These are phyloP conservation scores for Palloptera scutellata DNA, from an alignment of 2,888 invertebrate species.

Conservation along the genomic window DNA sequence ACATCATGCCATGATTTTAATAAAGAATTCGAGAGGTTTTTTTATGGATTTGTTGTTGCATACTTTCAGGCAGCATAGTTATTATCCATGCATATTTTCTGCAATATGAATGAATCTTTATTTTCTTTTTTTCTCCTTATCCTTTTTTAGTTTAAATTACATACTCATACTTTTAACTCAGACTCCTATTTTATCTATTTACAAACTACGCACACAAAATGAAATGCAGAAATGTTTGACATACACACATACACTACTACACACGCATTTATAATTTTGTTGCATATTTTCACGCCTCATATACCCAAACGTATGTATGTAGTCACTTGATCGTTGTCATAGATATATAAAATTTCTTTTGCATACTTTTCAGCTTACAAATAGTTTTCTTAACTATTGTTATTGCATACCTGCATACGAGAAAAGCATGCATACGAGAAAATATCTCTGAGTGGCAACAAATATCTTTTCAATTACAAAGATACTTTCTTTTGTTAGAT, in stretches of 20 bases:
- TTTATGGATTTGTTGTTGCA: background rate
- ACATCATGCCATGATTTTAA: no score
- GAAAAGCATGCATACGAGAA: no score
- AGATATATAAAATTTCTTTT: background rate
- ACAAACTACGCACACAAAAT: background rate
- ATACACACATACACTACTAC: slow-evolving; percentile 16
- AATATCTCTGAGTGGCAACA: no score
- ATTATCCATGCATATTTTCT: background rate
- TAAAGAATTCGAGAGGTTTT: background rate
- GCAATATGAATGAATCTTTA: background rate
- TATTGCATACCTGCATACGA: background rate
- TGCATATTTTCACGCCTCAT: background rate
- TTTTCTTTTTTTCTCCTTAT: no score
- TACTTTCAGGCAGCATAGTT: background rate
- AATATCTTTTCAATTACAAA: no score
- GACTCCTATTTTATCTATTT: no score
- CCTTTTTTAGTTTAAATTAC: no score
- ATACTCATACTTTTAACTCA: no score
- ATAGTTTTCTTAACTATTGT: background rate
- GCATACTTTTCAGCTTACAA: background rate
- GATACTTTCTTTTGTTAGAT: no score
- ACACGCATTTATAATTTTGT: background rate
- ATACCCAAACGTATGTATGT: background rate
- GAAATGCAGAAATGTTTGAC: background rate
- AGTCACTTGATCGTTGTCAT: background rate